Percentiles rank a stretch among this genome's conserved stretches.
These are phyloP conservation scores for Danio aesculapii DNA, from an alignment of 2,797 vertebrate species.

Conservation along the genomic window DNA sequence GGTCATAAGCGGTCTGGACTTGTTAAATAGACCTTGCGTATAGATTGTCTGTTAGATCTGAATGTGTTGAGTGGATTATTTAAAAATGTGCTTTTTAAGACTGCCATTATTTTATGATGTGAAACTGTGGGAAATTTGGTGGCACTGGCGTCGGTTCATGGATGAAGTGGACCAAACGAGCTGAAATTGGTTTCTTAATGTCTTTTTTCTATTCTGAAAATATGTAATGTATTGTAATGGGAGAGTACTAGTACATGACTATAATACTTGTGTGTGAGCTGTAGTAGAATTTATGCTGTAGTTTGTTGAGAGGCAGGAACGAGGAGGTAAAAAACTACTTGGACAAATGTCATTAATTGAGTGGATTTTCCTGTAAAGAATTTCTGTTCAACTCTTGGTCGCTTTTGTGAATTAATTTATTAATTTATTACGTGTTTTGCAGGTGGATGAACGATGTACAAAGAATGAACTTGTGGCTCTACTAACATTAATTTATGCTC, in stretches of 20 bases:
- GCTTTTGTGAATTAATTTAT: conserved; percentile 97
- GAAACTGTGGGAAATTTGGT: conserved; percentile 52
- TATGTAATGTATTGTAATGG: conserved; percentile 79
- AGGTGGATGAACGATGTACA: conserved; percentile 74
- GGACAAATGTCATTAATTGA: conserved; percentile 67
- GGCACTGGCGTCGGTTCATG: conserved; percentile 68
- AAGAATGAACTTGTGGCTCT: conserved; percentile 70
- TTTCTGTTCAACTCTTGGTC: conserved; percentile 86
- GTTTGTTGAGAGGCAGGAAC: conserved; percentile 66
- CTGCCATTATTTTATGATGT: conserved; percentile 50
- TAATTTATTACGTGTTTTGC: conserved; percentile 93
- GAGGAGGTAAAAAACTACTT: conserved; percentile 62
- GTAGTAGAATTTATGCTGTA: conserved; percentile 74
- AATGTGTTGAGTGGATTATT: conserved; percentile 37
- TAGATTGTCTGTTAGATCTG: conserved; percentile 64
- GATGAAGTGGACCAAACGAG: conserved; percentile 64
- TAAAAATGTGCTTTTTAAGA: conserved; percentile 41
- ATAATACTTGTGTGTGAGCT: conserved; percentile 64
- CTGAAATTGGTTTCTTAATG: conserved; percentile 68
- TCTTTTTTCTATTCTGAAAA: conserved; percentile 65
- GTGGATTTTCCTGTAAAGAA: conserved; percentile 79
- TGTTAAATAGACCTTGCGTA: conserved; percentile 53
- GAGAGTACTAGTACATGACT: conserved; percentile 70
- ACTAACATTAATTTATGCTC: conserved; percentile 83
- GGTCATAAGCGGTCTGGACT: conserved; percentile 49